phyloP scores from a whole-genome alignment of 2,888 invertebrate genomes.

The Nebria salina region DNA sequence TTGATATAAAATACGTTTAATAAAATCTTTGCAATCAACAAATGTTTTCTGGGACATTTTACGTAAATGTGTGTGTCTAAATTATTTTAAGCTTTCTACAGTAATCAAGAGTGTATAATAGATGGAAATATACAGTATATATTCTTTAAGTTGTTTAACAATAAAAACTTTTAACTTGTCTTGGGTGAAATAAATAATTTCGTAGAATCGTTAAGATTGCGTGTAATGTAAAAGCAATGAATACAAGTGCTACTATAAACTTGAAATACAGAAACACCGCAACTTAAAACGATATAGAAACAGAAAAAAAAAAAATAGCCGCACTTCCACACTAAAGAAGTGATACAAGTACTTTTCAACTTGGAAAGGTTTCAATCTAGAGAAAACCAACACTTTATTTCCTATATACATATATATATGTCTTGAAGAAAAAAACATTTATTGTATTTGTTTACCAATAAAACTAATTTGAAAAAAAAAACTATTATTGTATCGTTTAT shows the following conservation, averaged over 20 bases:
- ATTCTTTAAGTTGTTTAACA: no score
- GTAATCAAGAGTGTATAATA: no score
- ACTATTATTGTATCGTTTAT: neutral
- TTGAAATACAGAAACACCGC: neutral
- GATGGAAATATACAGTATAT: no score
- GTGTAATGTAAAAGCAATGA: neutral
- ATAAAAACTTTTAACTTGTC: no score
- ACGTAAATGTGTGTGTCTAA: neutral
- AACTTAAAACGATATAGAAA: neutral
- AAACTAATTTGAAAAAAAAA: neutral
- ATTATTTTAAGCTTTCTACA: neutral
- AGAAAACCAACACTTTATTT: slow-evolving; percentile 1
- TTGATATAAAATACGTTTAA: neutral
- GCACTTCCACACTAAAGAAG: neutral
- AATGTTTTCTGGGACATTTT: neutral
- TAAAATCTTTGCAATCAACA: neutral
- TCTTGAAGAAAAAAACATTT: no score
- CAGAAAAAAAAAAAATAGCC: neutral
- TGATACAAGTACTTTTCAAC: neutral
- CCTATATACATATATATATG: neutral
- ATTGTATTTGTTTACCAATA: no score
- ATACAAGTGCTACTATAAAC: neutral
- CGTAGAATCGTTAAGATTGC: neutral
- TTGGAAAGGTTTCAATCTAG: neutral
- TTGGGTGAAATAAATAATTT: no score